Base-by-base conservation (phyloP, 2,113 vertebrate species). In the Channa maculata region DNA sequence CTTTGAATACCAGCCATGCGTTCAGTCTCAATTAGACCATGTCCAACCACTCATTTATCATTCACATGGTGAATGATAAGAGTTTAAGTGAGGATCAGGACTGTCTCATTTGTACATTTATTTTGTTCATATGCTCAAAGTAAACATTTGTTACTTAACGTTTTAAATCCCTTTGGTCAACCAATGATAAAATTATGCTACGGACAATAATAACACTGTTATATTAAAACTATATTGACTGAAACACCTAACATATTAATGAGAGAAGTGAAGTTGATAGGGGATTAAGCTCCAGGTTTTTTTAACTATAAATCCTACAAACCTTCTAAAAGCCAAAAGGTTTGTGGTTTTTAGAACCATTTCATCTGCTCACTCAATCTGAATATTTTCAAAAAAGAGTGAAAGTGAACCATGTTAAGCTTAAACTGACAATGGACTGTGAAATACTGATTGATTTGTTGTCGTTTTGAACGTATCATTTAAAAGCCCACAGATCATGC, bases 31-130 rank as follows among this genome's bases (percentile, higher is more conserved):
- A 33, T 15, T 53, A 58, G 44, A 74, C 48, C 34, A 36, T 37
- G 24, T 72, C 79, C 77, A 85, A 83, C n/a, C n/a, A 82, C 13
- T 7, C 59, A 66, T 82, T 78, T 75, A 75, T 69, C 48, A 65
- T 77, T 60, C 71, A 52, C 24, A 24, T 24, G 24, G 24, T 24
- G 59, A 37, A 12, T 70, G 85, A 86, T 54, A 33, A 34, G 39
- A 74, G 72, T 71, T 65, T 75, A 75, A 48, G 13, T 44, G 44
- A 64, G 36, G 65, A 69, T 72, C 61, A 45, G 77, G 41, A 79
- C 77, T 65, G 71, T 83, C 66, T 77, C 60, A 79, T 86, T 72
- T 72, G 45, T 34, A 59, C 71, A 86, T 87, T 71, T 87, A 79
- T 85, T 88, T 87, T 59, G 64, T 75, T 48, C 48, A 43, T 52